Percentiles rank a stretch among this genome's conserved stretches.
phyloP scores from a whole-genome alignment of 37 sponge, comb jelly and placozoan species.

The Hexactinellida sp. region DNA sequence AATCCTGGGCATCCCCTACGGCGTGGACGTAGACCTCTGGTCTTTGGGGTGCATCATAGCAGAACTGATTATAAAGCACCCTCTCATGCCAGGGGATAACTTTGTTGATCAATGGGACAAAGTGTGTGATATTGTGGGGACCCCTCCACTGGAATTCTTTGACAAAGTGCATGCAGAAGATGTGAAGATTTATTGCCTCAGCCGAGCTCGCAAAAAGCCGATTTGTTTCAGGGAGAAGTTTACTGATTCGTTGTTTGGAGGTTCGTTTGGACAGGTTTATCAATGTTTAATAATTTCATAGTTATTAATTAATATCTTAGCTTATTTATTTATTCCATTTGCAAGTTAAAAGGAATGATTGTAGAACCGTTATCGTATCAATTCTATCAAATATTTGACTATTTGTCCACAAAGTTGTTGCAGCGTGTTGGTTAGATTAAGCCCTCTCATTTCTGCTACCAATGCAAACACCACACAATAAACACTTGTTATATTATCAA shows the following conservation, averaged over 20 bases:
- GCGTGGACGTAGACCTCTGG: conserved; percentile 1
- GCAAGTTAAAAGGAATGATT: too few species aligned
- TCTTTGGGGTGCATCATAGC: conserved; percentile 4
- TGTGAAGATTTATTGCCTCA: background rate
- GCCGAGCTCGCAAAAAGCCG: background rate
- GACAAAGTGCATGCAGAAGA: background rate
- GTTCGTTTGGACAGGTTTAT: too few species aligned
- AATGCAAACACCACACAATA: too few species aligned
- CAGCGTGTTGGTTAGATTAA: too few species aligned
- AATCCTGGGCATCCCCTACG: background rate
- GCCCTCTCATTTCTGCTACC: too few species aligned
- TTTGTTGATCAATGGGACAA: conserved; percentile 15
- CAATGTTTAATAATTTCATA: too few species aligned
- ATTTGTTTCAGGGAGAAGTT: background rate
- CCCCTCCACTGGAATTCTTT: background rate
- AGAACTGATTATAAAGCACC: background rate
- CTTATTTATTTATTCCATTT: too few species aligned
- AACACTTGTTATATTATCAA: too few species aligned
- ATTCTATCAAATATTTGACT: background rate
- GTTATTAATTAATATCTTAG: too few species aligned
- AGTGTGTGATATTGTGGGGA: conserved; percentile 13
- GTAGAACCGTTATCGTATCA: too few species aligned
- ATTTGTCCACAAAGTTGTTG: too few species aligned
- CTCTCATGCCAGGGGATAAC: background rate
- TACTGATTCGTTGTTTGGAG: background rate